Percentiles rank a stretch among this genome's conserved stretches.
These are phyloP conservation scores for Pteronura brasiliensis DNA, from an alignment of 2,113 vertebrate species.

Conservation along the genomic window DNA sequence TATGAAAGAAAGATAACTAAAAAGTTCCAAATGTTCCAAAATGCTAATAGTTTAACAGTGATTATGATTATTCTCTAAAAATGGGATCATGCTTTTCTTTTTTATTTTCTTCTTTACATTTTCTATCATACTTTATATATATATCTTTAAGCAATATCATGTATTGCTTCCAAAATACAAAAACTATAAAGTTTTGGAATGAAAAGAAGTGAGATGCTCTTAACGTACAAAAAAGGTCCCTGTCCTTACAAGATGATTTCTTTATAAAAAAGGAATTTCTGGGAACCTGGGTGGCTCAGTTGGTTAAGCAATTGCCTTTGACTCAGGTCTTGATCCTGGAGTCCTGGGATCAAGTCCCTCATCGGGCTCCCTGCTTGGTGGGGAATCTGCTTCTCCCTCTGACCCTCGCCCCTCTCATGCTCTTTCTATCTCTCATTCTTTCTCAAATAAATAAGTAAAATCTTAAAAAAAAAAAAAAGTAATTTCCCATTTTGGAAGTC, in stretches of 20 bases:
- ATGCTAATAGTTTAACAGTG: background rate
- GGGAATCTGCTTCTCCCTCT: too few relatives aligned
- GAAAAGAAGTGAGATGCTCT: constrained; percentile 15
- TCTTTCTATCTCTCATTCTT: too few relatives aligned
- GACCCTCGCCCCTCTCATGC: too few relatives aligned
- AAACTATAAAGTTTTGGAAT: background rate
- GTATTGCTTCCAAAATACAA: constrained; percentile 33
- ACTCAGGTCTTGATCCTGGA: too few relatives aligned
- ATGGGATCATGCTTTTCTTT: background rate
- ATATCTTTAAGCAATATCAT: background rate
- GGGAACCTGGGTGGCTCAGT: too few relatives aligned
- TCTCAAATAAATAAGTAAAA: too few relatives aligned
- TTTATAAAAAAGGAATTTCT: background rate
- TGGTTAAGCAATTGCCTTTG: too few relatives aligned
- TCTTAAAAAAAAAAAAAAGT: too few relatives aligned
- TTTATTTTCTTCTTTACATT: background rate
- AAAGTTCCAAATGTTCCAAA: background rate
- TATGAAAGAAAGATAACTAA: background rate
- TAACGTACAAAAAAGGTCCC: background rate
- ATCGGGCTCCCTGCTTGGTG: too few relatives aligned
- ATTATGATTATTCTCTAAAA: constrained; percentile 44
- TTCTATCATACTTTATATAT: background rate
- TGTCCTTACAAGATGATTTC: background rate
- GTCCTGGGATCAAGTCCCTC: too few relatives aligned
- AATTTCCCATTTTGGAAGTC: background rate